Evolutionary conservation across 2,113 vertebrate species (phyloP), one percentile per base, ranked within the genome.

Genomic region (Oncorhynchus masou): DNA sequence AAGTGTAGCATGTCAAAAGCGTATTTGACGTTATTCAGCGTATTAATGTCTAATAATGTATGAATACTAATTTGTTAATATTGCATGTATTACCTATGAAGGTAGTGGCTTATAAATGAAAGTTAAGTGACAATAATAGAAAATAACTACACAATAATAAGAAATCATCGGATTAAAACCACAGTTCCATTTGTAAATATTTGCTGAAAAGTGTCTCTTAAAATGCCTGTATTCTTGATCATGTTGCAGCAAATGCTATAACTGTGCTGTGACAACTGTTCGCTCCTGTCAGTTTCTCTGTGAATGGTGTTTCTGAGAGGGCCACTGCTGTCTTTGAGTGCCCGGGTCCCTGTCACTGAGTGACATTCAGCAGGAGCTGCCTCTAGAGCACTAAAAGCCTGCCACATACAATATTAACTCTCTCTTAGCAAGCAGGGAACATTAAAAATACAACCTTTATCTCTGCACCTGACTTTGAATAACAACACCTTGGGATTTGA

Each of bases 381-480:
- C 49, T 54, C 16, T 54, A 19, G 74, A 83, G 83, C 82, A 84
- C 86, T 85, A 85, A 78, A 68, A 79, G 59, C 27, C 68, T 24
- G 54, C 74, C 76, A 78, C 74, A 74, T 86, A 25, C 82, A 88
- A 87, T 85, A 89, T 86, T 87, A 83, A 88, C 49, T 34, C 73
- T 45, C 39, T 75, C 78, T 82, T 76, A 82, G 84, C 74, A 75
- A 82, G 83, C 79, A 81, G 72, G 19, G 22, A 59, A 20, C 71
- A 83, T 85, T 31, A 81, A 87, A 85, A 82, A 86, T 82, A 77
- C 74, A 87, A 75, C 49, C 59, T 72, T 67, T 71, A 29, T 51
- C 54, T 54, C 54, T 69, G 22, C 19, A 71, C 45, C n/a, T 1
- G 70, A 71, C 4, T 71, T 39, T 68, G 24, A 71, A 25, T 54